phyloP scores from a whole-genome alignment of 2,888 invertebrate species.

The Heliconius cydno region DNA sequence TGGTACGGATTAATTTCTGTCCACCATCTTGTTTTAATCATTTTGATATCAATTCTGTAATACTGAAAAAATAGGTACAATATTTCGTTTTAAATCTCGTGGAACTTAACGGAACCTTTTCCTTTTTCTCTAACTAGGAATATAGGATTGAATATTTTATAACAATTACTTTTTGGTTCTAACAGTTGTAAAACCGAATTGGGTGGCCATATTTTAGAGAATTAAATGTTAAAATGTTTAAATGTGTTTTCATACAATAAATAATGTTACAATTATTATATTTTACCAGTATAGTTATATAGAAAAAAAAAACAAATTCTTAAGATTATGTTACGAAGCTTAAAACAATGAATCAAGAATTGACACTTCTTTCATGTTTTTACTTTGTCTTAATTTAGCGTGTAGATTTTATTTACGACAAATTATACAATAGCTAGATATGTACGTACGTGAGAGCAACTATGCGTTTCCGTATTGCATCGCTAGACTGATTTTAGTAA shows the following conservation, averaged over 20 bases:
- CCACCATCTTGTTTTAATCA: no score
- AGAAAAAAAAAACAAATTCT: not conserved
- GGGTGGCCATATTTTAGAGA: no score
- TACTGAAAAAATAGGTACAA: not conserved
- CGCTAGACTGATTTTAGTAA: constrained; percentile 26
- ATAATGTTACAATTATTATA: no score
- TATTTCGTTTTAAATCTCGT: not conserved
- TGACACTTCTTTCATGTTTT: not conserved
- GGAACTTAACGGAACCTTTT: not conserved
- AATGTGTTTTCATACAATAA: no score
- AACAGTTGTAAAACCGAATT: no score
- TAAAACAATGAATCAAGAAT: not conserved
- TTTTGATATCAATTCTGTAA: no score
- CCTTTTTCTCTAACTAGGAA: not conserved
- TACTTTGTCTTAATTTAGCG: not conserved
- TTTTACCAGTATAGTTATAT: not conserved
- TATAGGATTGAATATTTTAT: no score
- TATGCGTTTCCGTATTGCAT: constrained; percentile 31
- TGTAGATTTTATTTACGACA: constrained; percentile 4
- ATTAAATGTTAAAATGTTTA: no score
- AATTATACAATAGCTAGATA: constrained; percentile 14
- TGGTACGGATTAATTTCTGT: no score
- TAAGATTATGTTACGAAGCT: not conserved
- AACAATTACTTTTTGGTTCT: no score
- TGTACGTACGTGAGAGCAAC: constrained; percentile 1